Base-by-base conservation (phyloP, 2,113 vertebrate genomes). In the Planiliza haematocheilus region DNA sequence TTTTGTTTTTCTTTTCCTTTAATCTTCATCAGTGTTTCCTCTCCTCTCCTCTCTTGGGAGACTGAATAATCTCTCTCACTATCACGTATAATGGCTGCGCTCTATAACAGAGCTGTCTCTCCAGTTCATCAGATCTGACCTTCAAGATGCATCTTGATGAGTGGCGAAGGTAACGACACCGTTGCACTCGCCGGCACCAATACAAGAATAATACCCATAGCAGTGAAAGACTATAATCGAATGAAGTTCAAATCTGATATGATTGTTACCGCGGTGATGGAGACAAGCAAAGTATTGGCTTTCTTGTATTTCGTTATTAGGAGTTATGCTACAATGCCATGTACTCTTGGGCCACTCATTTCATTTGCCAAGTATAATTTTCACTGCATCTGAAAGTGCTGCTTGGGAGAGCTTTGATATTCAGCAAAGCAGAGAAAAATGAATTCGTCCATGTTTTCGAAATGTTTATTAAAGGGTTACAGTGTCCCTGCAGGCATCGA, bases 111-210 rank as follows among this genome's bases (percentile, higher is more conserved):
- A 77, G 77, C 73, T 67, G 65, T 83, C 86, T 86, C 84, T 87
- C 77, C 81, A 81, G 87, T 90, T 90, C 81, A 89, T 92, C 85
- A 84, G 67, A 48, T 65, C 77, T 90, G 89, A 92, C 90, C 90
- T 93, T 92, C 86, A 83, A 79, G 69, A 79, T 89, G 85, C 85
- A 89, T 86, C 81, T 74, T 74, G 83, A 91, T 89, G 86, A 86
- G 84, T 77, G 79, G 70, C 7, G 60, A 79, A 83, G 74, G 77
- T 90, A 91, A 91, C 89, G 86, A 83, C 84, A 85, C 39, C 3
- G 60, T 74, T 81, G 55, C 38, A 50, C 63, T 84, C 46, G 48
- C 52, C 8, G 6, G 37, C 60, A 41, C 51, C 60, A 0, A 39
- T n/a, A 39, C 52, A 42, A 70, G 34, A 62, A 79, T 68, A 76